A percentile compares a stretch with the other conserved stretches of the same genome.
Conservation (phyloP, 2,797 vertebrate genomes). For the Phoebastria nigripes region DNA sequence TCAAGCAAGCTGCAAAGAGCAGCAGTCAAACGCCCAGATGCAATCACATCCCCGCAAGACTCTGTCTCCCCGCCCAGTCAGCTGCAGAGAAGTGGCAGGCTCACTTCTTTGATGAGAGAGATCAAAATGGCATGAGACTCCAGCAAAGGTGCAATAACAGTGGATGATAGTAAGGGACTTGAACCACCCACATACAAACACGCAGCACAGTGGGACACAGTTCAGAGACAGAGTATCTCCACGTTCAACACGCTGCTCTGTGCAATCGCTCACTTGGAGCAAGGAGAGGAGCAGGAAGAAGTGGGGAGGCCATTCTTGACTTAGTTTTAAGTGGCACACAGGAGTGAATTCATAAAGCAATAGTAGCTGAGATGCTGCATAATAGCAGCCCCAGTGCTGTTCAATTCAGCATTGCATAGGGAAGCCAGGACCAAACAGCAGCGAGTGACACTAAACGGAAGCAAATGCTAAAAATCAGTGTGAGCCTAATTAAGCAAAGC, state of each 20-base stretch:
- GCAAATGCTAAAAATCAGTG: neutral
- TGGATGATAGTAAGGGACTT: fast-evolving
- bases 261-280: neutral
- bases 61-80: neutral
- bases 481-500: neutral
- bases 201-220: fast-evolving
- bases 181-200: neutral
- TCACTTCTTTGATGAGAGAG: neutral
- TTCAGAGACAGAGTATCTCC: neutral
- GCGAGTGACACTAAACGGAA: neutral
- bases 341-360: neutral
- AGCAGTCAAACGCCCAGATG: neutral
- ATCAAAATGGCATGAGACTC: neutral
- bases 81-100: neutral
- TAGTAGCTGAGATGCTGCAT: fast-evolving
- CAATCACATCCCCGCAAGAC: neutral
- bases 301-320: neutral
- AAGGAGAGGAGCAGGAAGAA: neutral
- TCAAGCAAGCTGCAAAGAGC: neutral
- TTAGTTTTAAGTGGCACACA: neutral
- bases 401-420: fast-evolving
- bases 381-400: neutral
- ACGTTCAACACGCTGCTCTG: neutral
- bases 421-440: neutral
- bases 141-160: neutral